Conservation (phyloP, 2,113 vertebrate genomes). For the Ameiurus melas region DNA sequence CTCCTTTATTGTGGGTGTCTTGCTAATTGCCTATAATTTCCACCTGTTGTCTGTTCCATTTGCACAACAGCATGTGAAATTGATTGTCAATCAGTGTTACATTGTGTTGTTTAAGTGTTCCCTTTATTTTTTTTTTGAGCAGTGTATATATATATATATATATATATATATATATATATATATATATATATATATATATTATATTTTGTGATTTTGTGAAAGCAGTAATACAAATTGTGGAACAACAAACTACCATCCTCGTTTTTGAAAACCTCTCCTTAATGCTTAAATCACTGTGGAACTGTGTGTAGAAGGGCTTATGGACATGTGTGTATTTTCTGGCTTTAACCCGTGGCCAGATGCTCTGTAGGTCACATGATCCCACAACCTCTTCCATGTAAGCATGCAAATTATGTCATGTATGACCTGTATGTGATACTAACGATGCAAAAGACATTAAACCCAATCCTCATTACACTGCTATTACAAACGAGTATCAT, state of each 20-base stretch:
- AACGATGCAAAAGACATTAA: background rate
- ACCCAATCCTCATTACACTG: background rate
- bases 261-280: background rate
- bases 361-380: background rate
- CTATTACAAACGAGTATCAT: background rate
- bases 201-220: background rate
- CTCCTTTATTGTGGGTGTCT: too few species aligned
- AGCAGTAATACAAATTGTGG: background rate
- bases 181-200: too few species aligned
- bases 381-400: background rate
- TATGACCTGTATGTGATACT: background rate
- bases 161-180: too few species aligned
- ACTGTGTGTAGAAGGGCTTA: background rate
- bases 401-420: background rate
- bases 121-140: too few species aligned
- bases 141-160: too few species aligned
- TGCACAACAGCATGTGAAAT: too few species aligned
- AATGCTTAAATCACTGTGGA: background rate
- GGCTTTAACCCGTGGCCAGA: constrained; percentile 24
- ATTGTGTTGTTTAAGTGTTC: too few species aligned
- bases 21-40: too few species aligned
- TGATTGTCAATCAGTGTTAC: too few species aligned
- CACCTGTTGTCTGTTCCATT: too few species aligned
- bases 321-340: background rate
- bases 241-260: background rate